phyloP scores from a whole-genome alignment of 1,140 invertebrate species.

The Drosophila yakuba region DNA sequence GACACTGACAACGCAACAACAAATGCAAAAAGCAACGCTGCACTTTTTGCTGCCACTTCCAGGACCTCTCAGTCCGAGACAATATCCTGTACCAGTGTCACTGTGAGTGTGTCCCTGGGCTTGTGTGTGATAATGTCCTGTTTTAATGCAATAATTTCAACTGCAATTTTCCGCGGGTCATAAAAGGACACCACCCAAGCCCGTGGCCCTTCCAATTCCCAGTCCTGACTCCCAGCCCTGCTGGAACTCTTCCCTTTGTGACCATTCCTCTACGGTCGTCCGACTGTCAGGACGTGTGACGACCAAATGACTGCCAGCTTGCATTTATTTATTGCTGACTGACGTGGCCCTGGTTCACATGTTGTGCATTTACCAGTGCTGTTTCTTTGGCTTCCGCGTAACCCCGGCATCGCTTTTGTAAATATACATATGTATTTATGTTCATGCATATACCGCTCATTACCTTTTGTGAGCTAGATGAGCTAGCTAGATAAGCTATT shows the following conservation, averaged over 20 bases:
- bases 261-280: constrained; percentile 20
- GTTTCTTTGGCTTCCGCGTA: neutral
- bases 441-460: neutral
- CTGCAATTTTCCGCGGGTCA: constrained; percentile 70
- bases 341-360: constrained; percentile 62
- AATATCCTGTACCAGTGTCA: constrained; percentile 12
- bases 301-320: constrained; percentile 81
- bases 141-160: constrained; percentile 83
- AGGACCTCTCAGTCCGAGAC: constrained; percentile 37
- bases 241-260: constrained; percentile 32
- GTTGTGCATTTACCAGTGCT: constrained; percentile 18
- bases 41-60: constrained; percentile 66
- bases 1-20: constrained; percentile 57
- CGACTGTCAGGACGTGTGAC: constrained; percentile 67
- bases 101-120: constrained; percentile 12
- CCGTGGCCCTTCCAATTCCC: constrained; percentile 14
- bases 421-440: neutral
- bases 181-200: constrained; percentile 15
- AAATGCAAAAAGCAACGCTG: constrained; percentile 75
- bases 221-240: constrained; percentile 15
- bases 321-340: constrained; percentile 83
- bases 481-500: too few species aligned
- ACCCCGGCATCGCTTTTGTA: neutral
- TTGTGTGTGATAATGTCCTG: constrained; percentile 76
- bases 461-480: too few species aligned